phyloP scores from a whole-genome alignment of 2,797 vertebrate species.

The Phrynocephalus vlangalii region DNA sequence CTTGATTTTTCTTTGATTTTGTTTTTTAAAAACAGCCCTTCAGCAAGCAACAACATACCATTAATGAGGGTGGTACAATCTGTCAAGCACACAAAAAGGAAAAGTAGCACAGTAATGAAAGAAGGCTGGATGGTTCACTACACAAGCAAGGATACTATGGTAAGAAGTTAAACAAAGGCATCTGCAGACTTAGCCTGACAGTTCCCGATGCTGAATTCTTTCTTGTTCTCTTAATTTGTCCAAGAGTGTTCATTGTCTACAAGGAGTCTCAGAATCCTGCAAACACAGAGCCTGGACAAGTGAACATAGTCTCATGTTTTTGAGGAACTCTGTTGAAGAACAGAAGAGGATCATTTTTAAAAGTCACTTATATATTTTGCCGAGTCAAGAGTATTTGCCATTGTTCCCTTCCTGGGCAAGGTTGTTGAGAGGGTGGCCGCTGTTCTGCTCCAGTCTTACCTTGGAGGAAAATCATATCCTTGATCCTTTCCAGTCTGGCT shows the following conservation, averaged over 20 bases:
- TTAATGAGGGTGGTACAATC: constrained; percentile 98
- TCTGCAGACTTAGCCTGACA: background rate
- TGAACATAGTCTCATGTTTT: background rate
- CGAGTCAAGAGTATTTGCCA: too few species aligned
- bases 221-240: background rate
- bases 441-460: too few species aligned
- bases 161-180: constrained; percentile 70
- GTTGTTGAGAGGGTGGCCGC: too few species aligned
- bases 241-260: background rate
- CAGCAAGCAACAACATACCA: constrained; percentile 98
- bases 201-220: background rate
- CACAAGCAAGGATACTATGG: constrained; percentile 94
- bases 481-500: too few species aligned
- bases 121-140: constrained; percentile 99
- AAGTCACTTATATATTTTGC: constrained; percentile 3
- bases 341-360: background rate
- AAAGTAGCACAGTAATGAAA: constrained; percentile 94
- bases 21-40: constrained; percentile 83
- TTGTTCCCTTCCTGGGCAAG: too few species aligned
- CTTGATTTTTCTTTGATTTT: constrained; percentile 63
- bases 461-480: too few species aligned
- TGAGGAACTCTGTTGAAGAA: background rate
- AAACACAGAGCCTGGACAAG: background rate
- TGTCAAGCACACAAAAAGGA: constrained; percentile 96
- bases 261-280: background rate